These are phyloP conservation scores for Dioctria linearis DNA, from an alignment of 2,888 invertebrate genomes.

Conservation along the genomic window DNA sequence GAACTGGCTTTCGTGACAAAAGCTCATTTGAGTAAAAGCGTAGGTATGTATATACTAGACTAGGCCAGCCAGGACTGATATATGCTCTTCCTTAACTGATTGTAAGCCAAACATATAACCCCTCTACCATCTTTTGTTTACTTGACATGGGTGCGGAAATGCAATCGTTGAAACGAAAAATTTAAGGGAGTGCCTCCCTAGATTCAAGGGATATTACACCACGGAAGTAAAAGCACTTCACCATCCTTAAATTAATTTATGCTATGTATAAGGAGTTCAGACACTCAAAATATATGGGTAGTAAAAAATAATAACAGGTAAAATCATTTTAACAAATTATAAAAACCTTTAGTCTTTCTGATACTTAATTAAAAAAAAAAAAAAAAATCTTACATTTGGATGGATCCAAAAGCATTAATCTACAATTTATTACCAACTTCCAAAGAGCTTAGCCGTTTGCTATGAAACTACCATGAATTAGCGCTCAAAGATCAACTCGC, in stretches of 20 bases:
- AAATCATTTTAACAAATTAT: too few relatives aligned
- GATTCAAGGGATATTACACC: background rate
- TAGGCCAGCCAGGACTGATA: conserved; percentile 14
- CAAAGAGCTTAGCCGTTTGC: background rate
- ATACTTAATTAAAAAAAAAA: too few relatives aligned
- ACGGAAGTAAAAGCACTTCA: conserved; percentile 23
- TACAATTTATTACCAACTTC: too few relatives aligned
- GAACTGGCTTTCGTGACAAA: conserved; percentile 16
- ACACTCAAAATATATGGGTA: too few relatives aligned
- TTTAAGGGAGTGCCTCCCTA: conserved; percentile 3
- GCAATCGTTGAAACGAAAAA: background rate
- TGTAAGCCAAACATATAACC: background rate
- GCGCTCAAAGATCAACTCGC: conserved; percentile 37
- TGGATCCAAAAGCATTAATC: too few relatives aligned
- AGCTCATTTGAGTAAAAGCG: background rate
- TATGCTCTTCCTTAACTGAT: conserved; percentile 35
- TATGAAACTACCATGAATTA: background rate
- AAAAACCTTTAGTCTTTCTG: too few relatives aligned
- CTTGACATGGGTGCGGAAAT: conserved; percentile 10
- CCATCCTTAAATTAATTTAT: conserved; percentile 14
- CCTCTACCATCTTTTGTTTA: background rate
- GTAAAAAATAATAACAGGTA: too few relatives aligned
- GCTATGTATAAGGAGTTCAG: too few relatives aligned
- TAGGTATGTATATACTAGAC: background rate
- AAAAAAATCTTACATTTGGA: too few relatives aligned